Evolutionary conservation across 2,888 invertebrate genomes (phyloP).

Genomic region (Heliconius erato): DNA sequence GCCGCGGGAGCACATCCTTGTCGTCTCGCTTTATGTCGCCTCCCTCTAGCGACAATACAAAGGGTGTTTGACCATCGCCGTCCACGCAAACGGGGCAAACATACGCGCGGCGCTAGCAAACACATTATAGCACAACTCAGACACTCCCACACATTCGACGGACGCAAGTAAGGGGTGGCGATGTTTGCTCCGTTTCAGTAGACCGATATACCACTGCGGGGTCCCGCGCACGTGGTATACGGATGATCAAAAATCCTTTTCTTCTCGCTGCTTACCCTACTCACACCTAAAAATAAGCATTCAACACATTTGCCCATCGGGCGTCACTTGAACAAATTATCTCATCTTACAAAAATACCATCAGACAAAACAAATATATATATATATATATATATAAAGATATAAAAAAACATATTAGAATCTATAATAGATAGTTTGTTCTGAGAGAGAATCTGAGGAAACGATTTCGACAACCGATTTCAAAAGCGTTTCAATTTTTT

Average conservation of each 20-base stretch:
- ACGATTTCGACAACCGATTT: conserved; percentile 80
- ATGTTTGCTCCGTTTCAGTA: conserved; percentile 85
- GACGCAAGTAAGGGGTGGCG: conserved; percentile 47
- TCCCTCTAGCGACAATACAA: conserved; percentile 86
- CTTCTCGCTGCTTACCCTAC: conserved; percentile 80
- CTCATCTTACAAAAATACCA: conserved; percentile 66
- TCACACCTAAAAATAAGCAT: conserved; percentile 85
- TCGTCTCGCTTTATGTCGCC: conserved; percentile 90
- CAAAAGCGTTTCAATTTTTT: conserved; percentile 56
- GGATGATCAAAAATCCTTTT: conserved; percentile 90
- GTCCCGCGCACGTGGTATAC: conserved; percentile 73
- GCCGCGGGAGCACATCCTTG: conserved; percentile 98
- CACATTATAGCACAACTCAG: too few species aligned
- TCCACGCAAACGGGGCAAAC: conserved; percentile 84
- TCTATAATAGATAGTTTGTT: conserved; percentile 81
- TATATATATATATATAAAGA: conserved; percentile 44
- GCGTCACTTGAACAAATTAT: conserved; percentile 85
- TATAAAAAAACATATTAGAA: conserved; percentile 42
- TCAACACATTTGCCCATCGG: conserved; percentile 73
- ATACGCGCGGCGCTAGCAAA: conserved; percentile 46
- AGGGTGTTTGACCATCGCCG: conserved; percentile 92
- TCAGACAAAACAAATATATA: conserved; percentile 47
- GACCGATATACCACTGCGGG: conserved; percentile 76
- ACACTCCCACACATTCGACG: too few species aligned
- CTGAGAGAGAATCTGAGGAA: conserved; percentile 63